Conservation (phyloP, 2,113 vertebrate species). For the Tychaedon coryphoeus region DNA sequence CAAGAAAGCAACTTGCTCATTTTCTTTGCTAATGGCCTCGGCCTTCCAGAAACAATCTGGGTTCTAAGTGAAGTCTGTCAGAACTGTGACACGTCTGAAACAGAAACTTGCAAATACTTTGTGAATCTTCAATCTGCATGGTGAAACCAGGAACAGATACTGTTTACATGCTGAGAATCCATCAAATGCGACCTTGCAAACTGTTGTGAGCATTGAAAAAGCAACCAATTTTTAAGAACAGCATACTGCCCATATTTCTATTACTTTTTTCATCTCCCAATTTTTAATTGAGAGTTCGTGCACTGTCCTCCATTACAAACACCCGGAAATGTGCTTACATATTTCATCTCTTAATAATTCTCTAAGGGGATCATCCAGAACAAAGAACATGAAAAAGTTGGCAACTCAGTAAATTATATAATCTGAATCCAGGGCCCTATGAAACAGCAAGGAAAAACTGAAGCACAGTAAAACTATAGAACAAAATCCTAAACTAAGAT, state of each 20-base stretch:
- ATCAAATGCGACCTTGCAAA: not conserved
- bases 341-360: not conserved
- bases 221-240: not conserved
- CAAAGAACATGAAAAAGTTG: not conserved
- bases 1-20: not conserved
- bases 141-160: not conserved
- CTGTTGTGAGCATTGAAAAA: not conserved
- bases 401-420: not conserved
- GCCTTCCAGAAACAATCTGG: not conserved
- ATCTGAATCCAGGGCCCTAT: not conserved
- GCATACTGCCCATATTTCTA: not conserved
- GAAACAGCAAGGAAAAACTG: not conserved
- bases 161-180: not conserved
- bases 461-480: not conserved
- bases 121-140: not conserved
- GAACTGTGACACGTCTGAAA: not conserved
- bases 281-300: not conserved
- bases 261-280: not conserved
- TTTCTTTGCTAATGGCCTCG: not conserved
- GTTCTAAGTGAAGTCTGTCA: not conserved
- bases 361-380: not conserved
- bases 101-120: not conserved
- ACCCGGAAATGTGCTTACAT: not conserved
- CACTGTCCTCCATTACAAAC: not conserved
- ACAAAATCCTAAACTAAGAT: not conserved